Base-by-base conservation (phyloP, 2,888 invertebrate species). In the Lacanobia wlatinum region DNA sequence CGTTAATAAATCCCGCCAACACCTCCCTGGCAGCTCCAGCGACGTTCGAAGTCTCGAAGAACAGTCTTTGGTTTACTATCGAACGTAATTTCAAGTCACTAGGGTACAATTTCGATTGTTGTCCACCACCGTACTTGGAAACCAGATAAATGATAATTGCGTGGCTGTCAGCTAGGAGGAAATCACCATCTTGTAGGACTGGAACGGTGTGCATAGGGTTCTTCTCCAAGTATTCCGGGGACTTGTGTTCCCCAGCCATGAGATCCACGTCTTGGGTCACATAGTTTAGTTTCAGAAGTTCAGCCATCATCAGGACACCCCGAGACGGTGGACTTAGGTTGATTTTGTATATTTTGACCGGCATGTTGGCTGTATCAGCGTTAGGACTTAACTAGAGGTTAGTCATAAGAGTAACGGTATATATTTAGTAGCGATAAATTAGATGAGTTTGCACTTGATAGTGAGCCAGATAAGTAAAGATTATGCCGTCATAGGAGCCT, bases 201-300 rank as follows among this genome's bases (percentile, higher is more conserved):
- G 92, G 92, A 0, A 92, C 71, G 0, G 89, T 86, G 50, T 92
- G 91, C 16, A 89, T 69, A 0, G 91, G 92, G 55, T 92, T 92
- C 68, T 91, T 92, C 2, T 85, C 82, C 0, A 91, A 6, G 69
- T 80, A 92, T n/a, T 90, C 91, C 6, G 91, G 89, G 14, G 82
- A 80, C 9, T 62, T 58, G 6, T 87, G 79, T 0, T 90, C 90
- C 50, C 85, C 85, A 0, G 70, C 59, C 1, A 84, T 2, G 0
- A 89, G 67, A 65, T 88, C 88, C 0, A 90, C 80, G 14, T 89
- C 86, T 70, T 78, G 67, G 0, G 84, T 73, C n/a, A 89, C 85
- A 10, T 88, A 79, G 12, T 89, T 83, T 0, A 92, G 85, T 14
- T 88, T 86, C 0, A 92, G 84, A 2, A 90, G 55, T 23, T 91